Base-by-base conservation (phyloP, 2,888 invertebrate species). In the Nomada lathburiana region DNA sequence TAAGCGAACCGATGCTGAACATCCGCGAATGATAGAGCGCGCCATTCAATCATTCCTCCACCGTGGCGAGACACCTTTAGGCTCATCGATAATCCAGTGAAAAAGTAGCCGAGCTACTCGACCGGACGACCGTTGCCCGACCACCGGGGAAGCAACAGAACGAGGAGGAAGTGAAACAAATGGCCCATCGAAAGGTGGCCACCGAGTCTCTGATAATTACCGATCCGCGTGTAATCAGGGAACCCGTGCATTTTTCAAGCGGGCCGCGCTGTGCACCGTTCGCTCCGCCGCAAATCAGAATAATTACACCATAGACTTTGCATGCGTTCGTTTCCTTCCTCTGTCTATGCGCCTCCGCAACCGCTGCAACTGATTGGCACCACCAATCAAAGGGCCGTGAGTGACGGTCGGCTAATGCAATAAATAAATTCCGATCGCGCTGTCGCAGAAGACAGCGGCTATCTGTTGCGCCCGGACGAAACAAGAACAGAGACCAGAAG, bases 401-500 rank as follows among this genome's bases (percentile, higher is more conserved):
- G 90, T 91, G 91, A 92, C 90, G 91, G 87, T 79, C 84, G 90
- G 84, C 86, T 90, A 91, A 92, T 92, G 91, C 90, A 91, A 91
- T 91, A 91, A 89, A 91, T 92, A 91, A 90, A 90, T 91, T 91
- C 90, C 89, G 88, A 91, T 91, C 88, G 89, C 76, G 80, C 83
- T 83, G 83, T 83, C 84, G 81, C 84, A 76, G 87, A 85, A 83
- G 87, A 85, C 79, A 82, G 80, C 80, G 78, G 82, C 86, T 85
- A 77, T 88, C 88, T 73, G 84, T 81, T 68, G 36, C 76, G 83
- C 69, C 62, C 86, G 47, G 69, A 62, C 36, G 62, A 47, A 59
- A 16, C 57, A 69, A 18, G 20, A 23, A 42, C 44, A 44, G 69
- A 44, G 23, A 44, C 20, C 55, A 55, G 63, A 52, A 53, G 60